These are phyloP conservation scores for Lasioglossum baleicum DNA, from an alignment of 1,140 invertebrate species.

Conservation along the genomic window DNA sequence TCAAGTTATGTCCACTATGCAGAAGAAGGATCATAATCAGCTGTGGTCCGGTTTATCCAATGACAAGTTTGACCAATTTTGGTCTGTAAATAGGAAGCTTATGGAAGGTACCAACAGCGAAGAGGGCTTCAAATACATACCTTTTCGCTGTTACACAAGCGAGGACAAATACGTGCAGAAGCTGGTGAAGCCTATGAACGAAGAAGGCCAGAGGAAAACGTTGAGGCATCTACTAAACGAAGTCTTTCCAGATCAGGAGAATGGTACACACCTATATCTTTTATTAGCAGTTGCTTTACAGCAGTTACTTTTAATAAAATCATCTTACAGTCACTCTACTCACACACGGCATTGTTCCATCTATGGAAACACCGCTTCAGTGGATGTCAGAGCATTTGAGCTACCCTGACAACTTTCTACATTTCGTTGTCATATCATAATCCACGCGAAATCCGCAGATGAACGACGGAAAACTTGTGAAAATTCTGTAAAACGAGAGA, in stretches of 20 bases:
- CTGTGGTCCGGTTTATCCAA: slow-evolving; percentile 96
- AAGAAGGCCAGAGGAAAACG: slow-evolving; percentile 87
- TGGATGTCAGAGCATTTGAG: slow-evolving; percentile 99
- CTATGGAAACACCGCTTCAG: slow-evolving; percentile 94
- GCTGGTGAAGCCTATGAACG: slow-evolving; percentile 87
- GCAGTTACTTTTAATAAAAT: slow-evolving; percentile 21
- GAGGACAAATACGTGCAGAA: slow-evolving; percentile 88
- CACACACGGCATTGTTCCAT: slow-evolving; percentile 94
- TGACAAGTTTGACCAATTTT: slow-evolving; percentile 99
- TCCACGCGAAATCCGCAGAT: slow-evolving; percentile 42
- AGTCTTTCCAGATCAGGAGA: slow-evolving; percentile 83
- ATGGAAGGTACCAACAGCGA: slow-evolving; percentile 90
- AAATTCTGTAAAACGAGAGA: slow-evolving; percentile 15
- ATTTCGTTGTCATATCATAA: slow-evolving; percentile 84
- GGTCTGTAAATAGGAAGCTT: slow-evolving; percentile 96
- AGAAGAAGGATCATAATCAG: slow-evolving; percentile 98
- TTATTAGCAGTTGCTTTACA: background rate
- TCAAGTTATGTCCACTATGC: slow-evolving; percentile 95
- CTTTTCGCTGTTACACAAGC: slow-evolving; percentile 92
- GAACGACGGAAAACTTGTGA: slow-evolving; percentile 42
- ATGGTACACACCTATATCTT: slow-evolving; percentile 71
- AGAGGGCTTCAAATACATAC: slow-evolving; percentile 95
- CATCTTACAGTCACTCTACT: slow-evolving; percentile 86
- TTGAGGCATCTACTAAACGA: slow-evolving; percentile 86
- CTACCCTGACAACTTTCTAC: slow-evolving; percentile 99